Conservation (phyloP, 2,888 invertebrate genomes). For the Cremastobaeus sp. region DNA sequence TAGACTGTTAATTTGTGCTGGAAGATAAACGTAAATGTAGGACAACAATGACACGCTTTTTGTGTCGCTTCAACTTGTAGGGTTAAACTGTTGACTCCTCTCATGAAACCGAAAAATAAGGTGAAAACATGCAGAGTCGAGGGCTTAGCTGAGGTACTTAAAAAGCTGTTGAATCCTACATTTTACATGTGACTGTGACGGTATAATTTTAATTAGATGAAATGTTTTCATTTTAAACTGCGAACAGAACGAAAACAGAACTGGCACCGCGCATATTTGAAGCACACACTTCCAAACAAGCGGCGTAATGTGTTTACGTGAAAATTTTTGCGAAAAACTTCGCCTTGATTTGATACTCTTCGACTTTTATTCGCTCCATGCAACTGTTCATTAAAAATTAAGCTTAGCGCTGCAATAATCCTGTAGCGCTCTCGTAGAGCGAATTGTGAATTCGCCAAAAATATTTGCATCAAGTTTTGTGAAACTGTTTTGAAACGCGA, state of each 20-base stretch:
- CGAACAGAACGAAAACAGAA: conserved; percentile 14
- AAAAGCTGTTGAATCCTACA: conserved; percentile 40
- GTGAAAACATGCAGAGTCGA: conserved; percentile 41
- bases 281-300: conserved; percentile 28
- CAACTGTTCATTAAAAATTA: conserved; percentile 29
- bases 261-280: conserved; percentile 3
- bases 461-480: too few relatives aligned
- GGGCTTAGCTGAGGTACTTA: conserved; percentile 34
- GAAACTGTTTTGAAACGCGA: too few relatives aligned
- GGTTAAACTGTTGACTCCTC: conserved; percentile 51
- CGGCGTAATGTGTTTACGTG: conserved; percentile 19
- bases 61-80: conserved; percentile 22
- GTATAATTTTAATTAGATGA: conserved; percentile 51
- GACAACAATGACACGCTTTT: conserved; percentile 24
- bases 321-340: conserved; percentile 25
- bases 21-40: conserved; percentile 28
- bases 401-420: not conserved
- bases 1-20: conserved; percentile 9
- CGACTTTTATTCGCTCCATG: conserved; percentile 15
- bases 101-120: conserved; percentile 43
- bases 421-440: too few relatives aligned
- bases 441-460: too few relatives aligned
- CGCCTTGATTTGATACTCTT: conserved; percentile 20
- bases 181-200: conserved; percentile 27
- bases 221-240: conserved; percentile 28